A percentile compares a stretch with the other conserved stretches of the same genome.
phyloP scores from a whole-genome alignment of 2,113 vertebrate species.

The Pteronura brasiliensis region DNA sequence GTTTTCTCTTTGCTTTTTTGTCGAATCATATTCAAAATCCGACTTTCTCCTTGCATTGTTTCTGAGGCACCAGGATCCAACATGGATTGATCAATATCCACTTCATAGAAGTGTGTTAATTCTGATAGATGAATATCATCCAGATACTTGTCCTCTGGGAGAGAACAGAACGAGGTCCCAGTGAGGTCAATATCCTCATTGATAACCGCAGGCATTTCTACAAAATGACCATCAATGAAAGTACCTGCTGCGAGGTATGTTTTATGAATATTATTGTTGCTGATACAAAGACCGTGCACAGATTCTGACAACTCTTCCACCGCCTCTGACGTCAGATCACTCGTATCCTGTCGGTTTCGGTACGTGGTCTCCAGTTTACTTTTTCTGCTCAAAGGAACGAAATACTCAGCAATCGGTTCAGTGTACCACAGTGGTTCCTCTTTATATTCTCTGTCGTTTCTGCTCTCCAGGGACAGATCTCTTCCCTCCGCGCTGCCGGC shows the following conservation, averaged over 20 bases:
- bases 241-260: conserved; percentile 97
- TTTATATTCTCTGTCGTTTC: conserved; percentile 92
- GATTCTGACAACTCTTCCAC: conserved; percentile 90
- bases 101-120: conserved; percentile 99
- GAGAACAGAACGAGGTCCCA: conserved; percentile 95
- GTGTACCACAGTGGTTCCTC: conserved; percentile 99
- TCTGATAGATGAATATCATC: conserved; percentile 99
- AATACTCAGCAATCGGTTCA: conserved; percentile 96
- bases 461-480: conserved; percentile 86
- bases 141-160: conserved; percentile 94
- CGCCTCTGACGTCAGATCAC: conserved; percentile 82
- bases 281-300: conserved; percentile 92
- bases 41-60: conserved; percentile 96
- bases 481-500: conserved; percentile 83
- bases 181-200: conserved; percentile 91
- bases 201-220: conserved; percentile 94
- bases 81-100: conserved; percentile 99
- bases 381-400: conserved; percentile 92
- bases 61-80: conserved; percentile 99
- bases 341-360: conserved; percentile 87
- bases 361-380: conserved; percentile 99
- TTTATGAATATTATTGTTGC: conserved; percentile 90
- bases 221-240: conserved; percentile 98
- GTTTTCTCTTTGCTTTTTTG: conserved; percentile 95
- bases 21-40: conserved; percentile 99